phyloP scores from a whole-genome alignment of 2,888 invertebrate species.

The Sinohyriopsis cumingii region DNA sequence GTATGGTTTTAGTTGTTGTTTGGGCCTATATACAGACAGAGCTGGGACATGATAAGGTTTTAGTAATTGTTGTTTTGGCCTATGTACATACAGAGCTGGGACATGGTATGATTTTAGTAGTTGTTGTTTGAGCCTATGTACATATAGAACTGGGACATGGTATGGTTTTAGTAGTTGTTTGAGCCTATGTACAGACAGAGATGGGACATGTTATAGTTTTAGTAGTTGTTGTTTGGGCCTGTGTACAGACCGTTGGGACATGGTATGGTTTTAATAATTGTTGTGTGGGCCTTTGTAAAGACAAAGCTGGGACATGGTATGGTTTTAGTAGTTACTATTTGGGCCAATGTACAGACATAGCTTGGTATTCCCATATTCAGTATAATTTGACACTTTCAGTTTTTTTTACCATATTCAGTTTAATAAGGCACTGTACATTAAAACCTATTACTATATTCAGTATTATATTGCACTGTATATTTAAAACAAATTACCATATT shows the following conservation, averaged over 20 bases:
- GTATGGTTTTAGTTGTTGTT: slow-evolving; percentile 77
- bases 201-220: slow-evolving; percentile 83
- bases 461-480: too few species aligned
- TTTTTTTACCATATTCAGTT: too few species aligned
- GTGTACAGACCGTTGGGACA: slow-evolving; percentile 98
- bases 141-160: slow-evolving; percentile 97
- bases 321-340: slow-evolving; percentile 77
- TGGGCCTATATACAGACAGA: slow-evolving; percentile 97
- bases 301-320: slow-evolving; percentile 92
- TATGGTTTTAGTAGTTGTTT: slow-evolving; percentile 75
- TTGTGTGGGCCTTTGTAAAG: slow-evolving; percentile 97
- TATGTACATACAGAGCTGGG: slow-evolving; percentile 98
- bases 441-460: too few species aligned
- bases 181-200: slow-evolving; percentile 98
- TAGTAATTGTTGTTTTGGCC: slow-evolving; percentile 83
- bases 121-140: slow-evolving; percentile 89
- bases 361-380: slow-evolving; percentile 76
- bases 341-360: slow-evolving; percentile 98
- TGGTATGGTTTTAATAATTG: slow-evolving; percentile 71
- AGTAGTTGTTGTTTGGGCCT: slow-evolving; percentile 85
- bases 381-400: too few species aligned
- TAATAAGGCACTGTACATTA: too few species aligned
- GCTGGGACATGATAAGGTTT: slow-evolving; percentile 83
- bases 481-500: too few species aligned
- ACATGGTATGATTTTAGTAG: slow-evolving; percentile 77